Conservation (phyloP, 2,888 invertebrate species). For the Stictocephala bisonia region DNA sequence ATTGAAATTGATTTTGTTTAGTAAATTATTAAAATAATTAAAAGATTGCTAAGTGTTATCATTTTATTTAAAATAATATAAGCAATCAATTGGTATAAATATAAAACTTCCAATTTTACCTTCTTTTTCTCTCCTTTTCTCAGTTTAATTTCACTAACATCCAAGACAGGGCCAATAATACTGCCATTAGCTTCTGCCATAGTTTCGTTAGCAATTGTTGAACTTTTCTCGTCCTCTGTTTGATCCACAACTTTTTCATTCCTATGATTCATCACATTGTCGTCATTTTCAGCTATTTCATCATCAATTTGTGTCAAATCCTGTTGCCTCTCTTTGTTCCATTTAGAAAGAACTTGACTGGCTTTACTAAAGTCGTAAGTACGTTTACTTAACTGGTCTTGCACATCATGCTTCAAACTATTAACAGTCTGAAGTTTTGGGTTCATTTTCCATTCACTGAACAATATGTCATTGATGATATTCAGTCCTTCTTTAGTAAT, state of each 20-base stretch:
- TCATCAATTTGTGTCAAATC: conserved; percentile 39
- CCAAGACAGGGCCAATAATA: conserved; percentile 66
- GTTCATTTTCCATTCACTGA: conserved; percentile 68
- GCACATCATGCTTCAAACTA: conserved; percentile 71
- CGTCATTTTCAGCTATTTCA: neutral
- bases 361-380: conserved; percentile 81
- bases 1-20: no score
- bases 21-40: no score
- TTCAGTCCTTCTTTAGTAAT: conserved; percentile 77
- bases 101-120: no score
- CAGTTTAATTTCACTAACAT: conserved; percentile 75
- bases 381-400: conserved; percentile 75
- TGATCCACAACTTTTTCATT: no score
- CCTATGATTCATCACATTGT: no score
- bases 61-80: no score
- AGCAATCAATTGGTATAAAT: no score
- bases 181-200: no score
- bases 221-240: no score
- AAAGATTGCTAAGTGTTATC: no score
- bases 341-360: conserved; percentile 72
- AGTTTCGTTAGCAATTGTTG: no score
- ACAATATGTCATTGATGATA: conserved; percentile 68
- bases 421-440: conserved; percentile 63
- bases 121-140: conserved; percentile 67
- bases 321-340: conserved; percentile 63